These are phyloP conservation scores for Samia ricini DNA, from an alignment of 1,140 invertebrate species.

Conservation along the genomic window DNA sequence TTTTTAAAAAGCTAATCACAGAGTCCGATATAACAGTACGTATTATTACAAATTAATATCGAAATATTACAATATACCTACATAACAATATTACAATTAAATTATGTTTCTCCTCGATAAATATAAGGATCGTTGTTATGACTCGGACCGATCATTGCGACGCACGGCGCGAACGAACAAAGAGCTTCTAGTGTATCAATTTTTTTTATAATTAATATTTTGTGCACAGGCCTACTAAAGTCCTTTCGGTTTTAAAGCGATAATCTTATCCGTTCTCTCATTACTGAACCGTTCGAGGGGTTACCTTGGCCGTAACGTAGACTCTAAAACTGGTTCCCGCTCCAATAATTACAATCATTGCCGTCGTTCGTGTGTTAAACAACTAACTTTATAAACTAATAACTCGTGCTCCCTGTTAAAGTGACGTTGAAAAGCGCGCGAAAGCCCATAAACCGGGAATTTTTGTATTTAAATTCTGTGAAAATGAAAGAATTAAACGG, in stretches of 20 bases:
- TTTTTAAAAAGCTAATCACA: no score
- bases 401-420: slow-evolving; percentile 40
- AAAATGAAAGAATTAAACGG: slow-evolving; percentile 60
- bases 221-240: neutral
- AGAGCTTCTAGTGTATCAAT: neutral
- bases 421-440: slow-evolving; percentile 63
- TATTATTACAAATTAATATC: no score
- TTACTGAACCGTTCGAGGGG: slow-evolving; percentile 39
- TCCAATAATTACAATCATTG: slow-evolving; percentile 47
- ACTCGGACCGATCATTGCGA: neutral
- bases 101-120: neutral
- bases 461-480: slow-evolving; percentile 23
- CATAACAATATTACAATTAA: no score
- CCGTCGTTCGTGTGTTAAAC: slow-evolving; percentile 22
- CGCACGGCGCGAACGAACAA: neutral
- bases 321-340: slow-evolving; percentile 38
- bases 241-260: slow-evolving; percentile 3
- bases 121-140: neutral
- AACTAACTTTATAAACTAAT: no score
- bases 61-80: no score
- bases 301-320: slow-evolving; percentile 55
- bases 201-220: neutral
- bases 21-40: no score
- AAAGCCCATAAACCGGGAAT: slow-evolving; percentile 28
- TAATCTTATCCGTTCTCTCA: slow-evolving; percentile 17